phyloP scores from a whole-genome alignment of 1,140 invertebrate genomes.

The Nomia melanderi region DNA sequence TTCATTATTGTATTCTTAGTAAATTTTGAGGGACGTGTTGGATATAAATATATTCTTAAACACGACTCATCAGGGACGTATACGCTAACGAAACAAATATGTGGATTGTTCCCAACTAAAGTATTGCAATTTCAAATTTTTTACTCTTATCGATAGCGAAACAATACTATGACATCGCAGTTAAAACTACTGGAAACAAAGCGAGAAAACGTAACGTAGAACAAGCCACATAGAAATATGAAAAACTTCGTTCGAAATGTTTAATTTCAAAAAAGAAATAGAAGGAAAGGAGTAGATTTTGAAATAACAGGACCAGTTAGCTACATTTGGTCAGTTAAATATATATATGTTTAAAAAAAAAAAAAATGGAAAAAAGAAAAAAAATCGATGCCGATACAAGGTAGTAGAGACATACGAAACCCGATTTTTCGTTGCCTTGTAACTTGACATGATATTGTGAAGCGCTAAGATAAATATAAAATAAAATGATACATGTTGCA shows the following conservation, averaged over 20 bases:
- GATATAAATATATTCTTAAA: conserved; percentile 72
- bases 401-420: neutral
- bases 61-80: conserved; percentile 77
- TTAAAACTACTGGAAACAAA: conserved; percentile 48
- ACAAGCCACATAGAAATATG: conserved; percentile 74
- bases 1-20: conserved; percentile 34
- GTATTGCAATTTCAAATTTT: conserved; percentile 40
- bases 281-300: conserved; percentile 29
- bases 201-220: conserved; percentile 64
- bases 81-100: conserved; percentile 71
- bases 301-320: neutral
- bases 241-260: conserved; percentile 71
- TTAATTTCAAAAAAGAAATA: conserved; percentile 42
- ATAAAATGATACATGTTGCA: conserved; percentile 7
- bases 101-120: conserved; percentile 73
- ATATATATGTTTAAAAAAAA: neutral
- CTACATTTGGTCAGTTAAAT: neutral
- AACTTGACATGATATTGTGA: neutral
- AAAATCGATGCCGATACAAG: neutral
- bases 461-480: neutral
- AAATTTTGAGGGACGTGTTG: conserved; percentile 71
- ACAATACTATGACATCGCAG: conserved; percentile 39
- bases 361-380: neutral
- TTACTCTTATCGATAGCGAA: conserved; percentile 46
- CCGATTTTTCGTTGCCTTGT: neutral